Conservation (phyloP, 2,113 vertebrate genomes). For the Atherinomorus stipes region DNA sequence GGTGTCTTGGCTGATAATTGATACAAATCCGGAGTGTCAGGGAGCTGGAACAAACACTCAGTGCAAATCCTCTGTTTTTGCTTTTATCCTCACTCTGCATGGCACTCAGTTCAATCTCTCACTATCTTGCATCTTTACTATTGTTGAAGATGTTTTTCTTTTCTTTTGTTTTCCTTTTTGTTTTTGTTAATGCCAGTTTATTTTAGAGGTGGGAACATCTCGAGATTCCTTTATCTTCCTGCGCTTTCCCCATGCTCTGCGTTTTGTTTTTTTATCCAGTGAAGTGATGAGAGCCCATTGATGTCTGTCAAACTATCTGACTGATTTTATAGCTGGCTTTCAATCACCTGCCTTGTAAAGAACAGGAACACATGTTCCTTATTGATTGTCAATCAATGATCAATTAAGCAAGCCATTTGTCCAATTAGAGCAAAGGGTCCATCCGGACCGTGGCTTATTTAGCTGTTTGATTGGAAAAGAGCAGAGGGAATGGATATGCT, state of each 20-base stretch:
- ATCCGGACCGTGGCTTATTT: conserved; percentile 71
- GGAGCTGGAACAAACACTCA: conserved; percentile 19
- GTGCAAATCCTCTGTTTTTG: conserved; percentile 32
- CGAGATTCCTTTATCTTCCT: neutral
- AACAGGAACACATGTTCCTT: conserved; percentile 81
- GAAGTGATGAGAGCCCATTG: conserved; percentile 65
- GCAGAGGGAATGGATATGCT: conserved; percentile 73
- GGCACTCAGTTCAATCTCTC: conserved; percentile 19
- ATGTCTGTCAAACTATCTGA: conserved; percentile 76
- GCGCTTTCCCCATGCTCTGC: neutral
- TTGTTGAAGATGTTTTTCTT: conserved; percentile 12
- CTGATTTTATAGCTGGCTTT: conserved; percentile 81
- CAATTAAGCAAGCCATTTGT: conserved; percentile 86
- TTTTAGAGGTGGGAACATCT: conserved; percentile 21
- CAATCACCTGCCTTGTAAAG: conserved; percentile 81
- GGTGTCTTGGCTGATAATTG: conserved; percentile 73
- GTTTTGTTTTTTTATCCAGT: conserved; percentile 20
- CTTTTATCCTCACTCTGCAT: conserved; percentile 39
- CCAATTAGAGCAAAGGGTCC: conserved; percentile 80
- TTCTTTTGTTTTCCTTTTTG: neutral
- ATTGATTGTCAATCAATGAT: conserved; percentile 87
- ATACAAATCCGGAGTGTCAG: conserved; percentile 47
- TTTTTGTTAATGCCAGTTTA: conserved; percentile 1
- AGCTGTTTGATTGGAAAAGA: conserved; percentile 77
- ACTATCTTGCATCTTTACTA: neutral